Conservation (phyloP, 2,888 invertebrate genomes). For the Beris chalybata region DNA sequence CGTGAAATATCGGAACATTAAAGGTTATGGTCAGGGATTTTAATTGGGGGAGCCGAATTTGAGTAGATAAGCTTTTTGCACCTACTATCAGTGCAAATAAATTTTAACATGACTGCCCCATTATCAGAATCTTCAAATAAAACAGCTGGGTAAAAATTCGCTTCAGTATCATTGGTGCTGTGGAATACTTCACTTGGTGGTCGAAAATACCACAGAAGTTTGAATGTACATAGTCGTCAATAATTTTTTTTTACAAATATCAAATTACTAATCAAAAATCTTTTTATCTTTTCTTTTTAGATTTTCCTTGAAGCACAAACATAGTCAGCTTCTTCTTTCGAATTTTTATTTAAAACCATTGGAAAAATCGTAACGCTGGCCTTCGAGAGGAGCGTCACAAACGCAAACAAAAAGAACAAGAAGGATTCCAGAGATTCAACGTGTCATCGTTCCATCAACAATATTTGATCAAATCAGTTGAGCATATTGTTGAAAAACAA, state of each 20-base stretch:
- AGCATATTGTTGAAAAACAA: conserved; percentile 28
- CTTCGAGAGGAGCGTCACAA: background rate
- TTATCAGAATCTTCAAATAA: conserved; percentile 20
- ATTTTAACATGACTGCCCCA: background rate
- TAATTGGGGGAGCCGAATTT: too few relatives aligned
- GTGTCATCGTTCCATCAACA: too few relatives aligned
- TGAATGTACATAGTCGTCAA: background rate
- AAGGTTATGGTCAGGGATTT: too few relatives aligned
- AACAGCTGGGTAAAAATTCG: conserved; percentile 6
- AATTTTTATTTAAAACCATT: conserved; percentile 26
- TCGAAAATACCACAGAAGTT: conserved; percentile 1
- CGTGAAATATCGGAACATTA: too few relatives aligned
- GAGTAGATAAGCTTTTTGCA: too few relatives aligned
- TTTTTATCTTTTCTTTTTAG: conserved; percentile 16
- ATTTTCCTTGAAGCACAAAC: conserved; percentile 26
- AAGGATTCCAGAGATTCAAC: background rate
- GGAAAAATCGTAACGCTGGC: conserved; percentile 26
- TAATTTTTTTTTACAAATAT: background rate
- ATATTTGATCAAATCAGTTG: too few relatives aligned
- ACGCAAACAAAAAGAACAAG: background rate
- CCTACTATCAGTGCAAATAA: background rate
- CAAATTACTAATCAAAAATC: background rate
- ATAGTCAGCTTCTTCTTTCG: conserved; percentile 23
- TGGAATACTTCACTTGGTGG: conserved; percentile 11
- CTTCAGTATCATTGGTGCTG: conserved; percentile 3